Evolutionary conservation across 2,113 vertebrate genomes (phyloP), one percentile per base, ranked within the genome.

Genomic region (Patagioenas fasciata): DNA sequence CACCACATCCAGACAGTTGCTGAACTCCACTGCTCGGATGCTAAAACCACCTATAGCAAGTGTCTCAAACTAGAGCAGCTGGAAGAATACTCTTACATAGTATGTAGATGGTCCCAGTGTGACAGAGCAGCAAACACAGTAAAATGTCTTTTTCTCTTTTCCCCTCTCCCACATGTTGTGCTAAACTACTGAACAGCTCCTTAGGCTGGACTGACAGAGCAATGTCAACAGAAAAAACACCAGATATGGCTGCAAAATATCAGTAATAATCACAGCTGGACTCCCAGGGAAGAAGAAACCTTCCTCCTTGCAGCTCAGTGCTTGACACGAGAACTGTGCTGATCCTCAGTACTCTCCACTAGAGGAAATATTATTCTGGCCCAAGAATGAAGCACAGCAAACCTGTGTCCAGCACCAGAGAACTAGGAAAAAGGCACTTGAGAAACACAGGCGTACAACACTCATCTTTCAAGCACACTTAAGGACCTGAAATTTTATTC

Each of bases 361-460:
- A 60, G 48, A 31, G 50, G 25, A 80, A 77, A 72, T 80, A 47
- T 48, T 40, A 74, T 82, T 75, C 64, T 60, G 58, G 38, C 65
- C 53, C 65, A 69, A 78, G 58, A 91, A 70, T 0, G 3, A 87
- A 88, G 57, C 19, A 38, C 7, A 10, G 32, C 57, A 89, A 92
- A 89, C 48, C 42, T 24, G n/a, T 2, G 3, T 62, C 50, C 70
- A 48, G 72, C 56, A 42, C 56, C 75, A 24, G 32, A 88, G 53
- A 84, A 82, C 8, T 17, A 79, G 88, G 70, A 89, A 92, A 91
- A 91, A 71, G 44, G 53, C 61, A 92, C 72, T 89, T 89, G 69
- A 92, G 69, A 85, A 79, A 42, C n/a, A 70, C 51, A 92, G 44
- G 61, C 26, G 0, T 61, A 69, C 20, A 66, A 66, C 60, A 38